Evolutionary conservation across 1,140 invertebrate species (phyloP), one percentile per base, ranked within the genome.

Genomic region (Cotesia glomerata): DNA sequence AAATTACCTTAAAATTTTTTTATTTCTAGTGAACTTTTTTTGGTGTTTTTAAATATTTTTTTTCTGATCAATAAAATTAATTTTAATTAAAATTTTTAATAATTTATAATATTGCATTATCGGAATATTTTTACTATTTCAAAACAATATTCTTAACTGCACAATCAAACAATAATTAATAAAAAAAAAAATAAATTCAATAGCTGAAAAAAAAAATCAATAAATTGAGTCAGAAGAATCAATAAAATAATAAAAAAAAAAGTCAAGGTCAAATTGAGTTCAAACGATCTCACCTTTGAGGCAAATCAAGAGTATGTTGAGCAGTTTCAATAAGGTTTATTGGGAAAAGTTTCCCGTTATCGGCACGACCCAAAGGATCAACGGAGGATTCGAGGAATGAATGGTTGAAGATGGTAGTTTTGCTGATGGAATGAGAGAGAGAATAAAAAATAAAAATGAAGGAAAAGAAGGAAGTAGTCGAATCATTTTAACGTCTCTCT

Each of bases 321-420:
- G 58, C 14, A 61, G 16, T 61, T 61, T 61, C 58, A 61, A 61
- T 61, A 61, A 61, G 58, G 58, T 26, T 13, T 2, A 39, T 36
- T 34, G 32, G 35, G 34, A 63, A 39, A 63, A 63, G 34, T 64
- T 64, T 49, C 14, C 9, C 62, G 62, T 64, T 64, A 64, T 64
- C 62, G 13, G 39, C 7, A 45, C 14, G 62, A 49, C 36, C 62
- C 39, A 64, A 35, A 64, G 62, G 36, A n/a, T 18, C 52, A 56
- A 56, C 39, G 7, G 5, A 45, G 39, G 39, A 45, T 45, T 45
- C 39, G 4, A 45, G 39, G 52, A n/a, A 56, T 18, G 52, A 56
- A 56, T 18, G 16, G 39, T 11, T 56, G 9, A 56, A 56, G 52
- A 56, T 16, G 3, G n/a, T 11, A 51, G 49, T 11, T 9, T n/a